Conservation (phyloP, 2,113 vertebrate species). For the Porphyrio hochstetteri region DNA sequence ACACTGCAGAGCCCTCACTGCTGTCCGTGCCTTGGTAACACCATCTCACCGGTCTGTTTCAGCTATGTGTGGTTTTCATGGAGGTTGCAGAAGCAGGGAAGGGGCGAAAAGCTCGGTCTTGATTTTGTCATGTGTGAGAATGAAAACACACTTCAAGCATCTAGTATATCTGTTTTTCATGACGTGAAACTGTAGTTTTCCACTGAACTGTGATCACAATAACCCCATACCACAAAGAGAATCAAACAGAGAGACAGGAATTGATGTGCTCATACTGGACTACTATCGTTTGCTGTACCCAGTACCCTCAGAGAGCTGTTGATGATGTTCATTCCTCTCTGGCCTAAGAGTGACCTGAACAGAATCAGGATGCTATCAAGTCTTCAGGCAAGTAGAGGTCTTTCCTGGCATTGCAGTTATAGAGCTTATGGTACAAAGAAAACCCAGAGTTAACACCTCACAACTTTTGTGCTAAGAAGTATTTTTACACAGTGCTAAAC, state of each 20-base stretch:
- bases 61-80: rapidly evolving
- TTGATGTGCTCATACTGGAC: not conserved
- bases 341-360: not conserved
- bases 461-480: not conserved
- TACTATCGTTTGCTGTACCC: not conserved
- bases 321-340: not conserved
- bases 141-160: not conserved
- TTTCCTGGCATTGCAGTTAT: not conserved
- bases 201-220: not conserved
- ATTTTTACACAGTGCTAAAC: not conserved
- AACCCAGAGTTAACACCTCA: not conserved
- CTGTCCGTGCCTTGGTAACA: not conserved
- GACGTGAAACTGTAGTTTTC: not conserved
- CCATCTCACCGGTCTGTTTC: not conserved
- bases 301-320: not conserved
- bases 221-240: not conserved
- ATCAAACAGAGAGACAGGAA: not conserved
- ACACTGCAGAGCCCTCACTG: not conserved
- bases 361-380: not conserved
- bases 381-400: not conserved
- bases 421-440: not conserved
- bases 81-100: rapidly evolving
- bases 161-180: not conserved
- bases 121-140: not conserved
- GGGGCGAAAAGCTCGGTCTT: not conserved